Conservation (phyloP, 2,113 vertebrate species). For the Paratilapia polleni region DNA sequence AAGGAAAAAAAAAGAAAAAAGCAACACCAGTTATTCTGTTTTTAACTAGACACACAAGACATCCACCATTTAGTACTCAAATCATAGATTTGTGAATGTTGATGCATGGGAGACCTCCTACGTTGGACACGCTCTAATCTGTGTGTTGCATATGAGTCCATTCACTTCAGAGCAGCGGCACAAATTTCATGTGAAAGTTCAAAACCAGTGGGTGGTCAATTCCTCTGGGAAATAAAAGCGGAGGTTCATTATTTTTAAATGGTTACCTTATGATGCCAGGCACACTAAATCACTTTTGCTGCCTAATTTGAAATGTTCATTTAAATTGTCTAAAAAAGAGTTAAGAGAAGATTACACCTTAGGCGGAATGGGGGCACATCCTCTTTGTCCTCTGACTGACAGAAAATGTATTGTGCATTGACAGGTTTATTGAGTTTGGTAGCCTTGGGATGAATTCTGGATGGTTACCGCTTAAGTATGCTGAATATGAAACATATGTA, state of each 20-base stretch:
- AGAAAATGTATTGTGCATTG: conserved; percentile 1
- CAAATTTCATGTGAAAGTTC: conserved; percentile 3
- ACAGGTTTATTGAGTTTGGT: background rate
- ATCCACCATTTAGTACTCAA: background rate
- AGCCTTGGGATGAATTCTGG: background rate
- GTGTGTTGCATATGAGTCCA: background rate
- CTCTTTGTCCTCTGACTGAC: background rate
- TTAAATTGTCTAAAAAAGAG: background rate
- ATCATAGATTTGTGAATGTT: background rate
- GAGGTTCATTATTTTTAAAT: background rate
- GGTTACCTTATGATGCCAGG: background rate
- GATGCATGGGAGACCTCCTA: background rate
- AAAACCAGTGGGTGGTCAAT: conserved; percentile 1
- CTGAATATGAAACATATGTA: background rate
- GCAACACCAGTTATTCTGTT: background rate
- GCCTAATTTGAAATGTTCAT: background rate
- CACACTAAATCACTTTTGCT: background rate
- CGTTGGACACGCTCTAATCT: background rate
- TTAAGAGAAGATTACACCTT: background rate
- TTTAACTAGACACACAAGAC: background rate
- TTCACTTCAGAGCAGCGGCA: background rate
- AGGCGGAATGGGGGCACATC: background rate
- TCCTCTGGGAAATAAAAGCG: conserved; percentile 15
- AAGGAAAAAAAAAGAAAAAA: background rate
- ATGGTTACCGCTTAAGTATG: background rate